Evolutionary conservation across 2,797 vertebrate species (phyloP).

Genomic region (Poeciliopsis turneri): DNA sequence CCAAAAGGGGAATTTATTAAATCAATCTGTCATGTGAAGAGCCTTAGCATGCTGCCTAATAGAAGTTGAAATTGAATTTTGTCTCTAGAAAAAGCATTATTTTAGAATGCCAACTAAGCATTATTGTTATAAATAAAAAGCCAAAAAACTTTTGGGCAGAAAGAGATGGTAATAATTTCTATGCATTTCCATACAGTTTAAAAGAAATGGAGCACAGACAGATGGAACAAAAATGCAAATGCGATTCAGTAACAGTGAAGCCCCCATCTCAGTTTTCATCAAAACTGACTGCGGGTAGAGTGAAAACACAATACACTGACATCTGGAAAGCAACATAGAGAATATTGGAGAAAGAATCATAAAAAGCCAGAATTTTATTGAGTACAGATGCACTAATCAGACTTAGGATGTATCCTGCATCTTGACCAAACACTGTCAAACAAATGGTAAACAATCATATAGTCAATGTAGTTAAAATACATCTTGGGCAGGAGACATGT

Average conservation of each 20-base stretch:
- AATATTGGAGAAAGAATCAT: slow-evolving; percentile 34
- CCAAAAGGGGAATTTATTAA: slow-evolving; percentile 52
- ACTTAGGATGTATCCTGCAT: neutral
- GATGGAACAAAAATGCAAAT: slow-evolving; percentile 7
- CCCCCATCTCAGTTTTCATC: slow-evolving; percentile 23
- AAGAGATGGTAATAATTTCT: slow-evolving; percentile 18
- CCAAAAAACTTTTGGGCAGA: slow-evolving; percentile 16
- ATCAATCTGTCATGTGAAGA: slow-evolving; percentile 63
- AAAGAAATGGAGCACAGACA: slow-evolving; percentile 26
- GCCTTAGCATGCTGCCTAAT: slow-evolving; percentile 38
- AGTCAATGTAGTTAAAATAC: neutral
- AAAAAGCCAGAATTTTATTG: neutral
- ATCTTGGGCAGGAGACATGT: neutral
- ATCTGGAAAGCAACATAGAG: slow-evolving; percentile 47
- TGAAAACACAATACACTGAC: slow-evolving; percentile 47
- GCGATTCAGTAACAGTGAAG: slow-evolving; percentile 20
- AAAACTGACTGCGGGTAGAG: slow-evolving; percentile 33
- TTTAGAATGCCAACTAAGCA: slow-evolving; percentile 42
- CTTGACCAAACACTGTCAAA: neutral
- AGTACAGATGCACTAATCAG: neutral
- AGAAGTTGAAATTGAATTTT: slow-evolving; percentile 38
- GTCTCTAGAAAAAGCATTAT: slow-evolving; percentile 36
- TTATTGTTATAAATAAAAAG: slow-evolving; percentile 42
- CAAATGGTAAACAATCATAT: neutral
- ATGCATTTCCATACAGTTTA: slow-evolving; percentile 19